phyloP scores from a whole-genome alignment of 2,797 vertebrate species.

The Scolopax rusticola region DNA sequence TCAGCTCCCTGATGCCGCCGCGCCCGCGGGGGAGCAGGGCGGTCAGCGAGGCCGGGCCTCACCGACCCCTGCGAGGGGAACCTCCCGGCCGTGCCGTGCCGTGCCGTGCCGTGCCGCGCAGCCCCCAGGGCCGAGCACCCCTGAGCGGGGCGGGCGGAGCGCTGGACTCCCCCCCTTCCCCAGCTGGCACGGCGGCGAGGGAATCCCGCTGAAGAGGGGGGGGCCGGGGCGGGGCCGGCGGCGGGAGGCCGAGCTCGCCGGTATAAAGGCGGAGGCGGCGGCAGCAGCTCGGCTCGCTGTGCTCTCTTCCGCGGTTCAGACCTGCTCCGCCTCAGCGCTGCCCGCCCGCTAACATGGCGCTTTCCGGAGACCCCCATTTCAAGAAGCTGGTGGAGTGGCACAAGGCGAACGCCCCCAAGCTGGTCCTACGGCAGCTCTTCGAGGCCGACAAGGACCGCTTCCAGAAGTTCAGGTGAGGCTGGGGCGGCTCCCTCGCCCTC shows the following conservation, averaged over 20 bases:
- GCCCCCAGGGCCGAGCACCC: not conserved
- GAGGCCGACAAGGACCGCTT: slow-evolving; percentile 89
- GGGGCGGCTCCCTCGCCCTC: not conserved
- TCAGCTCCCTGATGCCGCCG: not conserved
- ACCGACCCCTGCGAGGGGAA: too few species aligned
- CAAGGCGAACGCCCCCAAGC: slow-evolving; percentile 80
- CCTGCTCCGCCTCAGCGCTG: fast-evolving
- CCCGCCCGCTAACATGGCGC: slow-evolving; percentile 77
- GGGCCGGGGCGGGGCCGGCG: not conserved
- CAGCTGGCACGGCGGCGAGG: fast-evolving
- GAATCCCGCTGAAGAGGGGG: not conserved
- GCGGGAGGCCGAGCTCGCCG: not conserved
- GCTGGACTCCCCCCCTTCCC: fast-evolving
- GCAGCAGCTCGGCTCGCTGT: fast-evolving
- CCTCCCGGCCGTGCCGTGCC: too few species aligned
- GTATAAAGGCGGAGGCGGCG: not conserved
- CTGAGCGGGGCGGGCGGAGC: not conserved
- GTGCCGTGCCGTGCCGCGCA: too few species aligned
- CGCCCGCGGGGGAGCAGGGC: not conserved
- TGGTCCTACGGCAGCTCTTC: slow-evolving; percentile 91
- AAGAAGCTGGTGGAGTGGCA: slow-evolving; percentile 90
- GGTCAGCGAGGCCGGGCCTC: not conserved
- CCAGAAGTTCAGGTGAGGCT: slow-evolving; percentile 87
- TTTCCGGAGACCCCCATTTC: slow-evolving; percentile 87
- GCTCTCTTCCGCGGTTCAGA: fast-evolving